phyloP scores from a whole-genome alignment of 1,140 invertebrate species.

The Prorops nasuta region DNA sequence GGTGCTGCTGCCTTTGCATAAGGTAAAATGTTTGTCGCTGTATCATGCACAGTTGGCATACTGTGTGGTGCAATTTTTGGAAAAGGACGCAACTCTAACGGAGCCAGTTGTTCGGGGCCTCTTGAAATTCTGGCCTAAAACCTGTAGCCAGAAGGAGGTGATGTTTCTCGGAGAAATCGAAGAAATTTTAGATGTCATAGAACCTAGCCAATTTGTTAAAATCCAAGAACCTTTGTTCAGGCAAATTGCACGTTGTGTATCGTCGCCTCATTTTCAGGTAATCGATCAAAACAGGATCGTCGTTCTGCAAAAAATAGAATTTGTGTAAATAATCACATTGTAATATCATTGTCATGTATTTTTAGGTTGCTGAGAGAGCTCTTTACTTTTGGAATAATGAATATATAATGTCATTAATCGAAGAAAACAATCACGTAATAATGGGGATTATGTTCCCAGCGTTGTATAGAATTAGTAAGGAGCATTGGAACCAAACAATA shows the following conservation, averaged over 20 bases:
- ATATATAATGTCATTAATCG: slow-evolving; percentile 96
- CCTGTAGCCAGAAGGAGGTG: slow-evolving; percentile 98
- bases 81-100: slow-evolving; percentile 96
- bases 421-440: slow-evolving; percentile 91
- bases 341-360: slow-evolving; percentile 31
- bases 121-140: slow-evolving; percentile 99
- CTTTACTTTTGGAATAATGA: slow-evolving; percentile 99
- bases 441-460: slow-evolving; percentile 93
- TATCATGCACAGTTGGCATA: slow-evolving; percentile 98
- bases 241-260: slow-evolving; percentile 97
- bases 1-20: slow-evolving; percentile 96
- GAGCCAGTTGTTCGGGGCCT: slow-evolving; percentile 94
- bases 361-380: slow-evolving; percentile 95
- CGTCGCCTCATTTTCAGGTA: slow-evolving; percentile 96
- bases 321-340: background rate
- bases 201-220: slow-evolving; percentile 96
- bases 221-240: slow-evolving; percentile 96
- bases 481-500: slow-evolving; percentile 99
- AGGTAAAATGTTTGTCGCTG: slow-evolving; percentile 90
- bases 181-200: slow-evolving; percentile 98
- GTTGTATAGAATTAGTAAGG: slow-evolving; percentile 96
- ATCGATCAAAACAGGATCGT: slow-evolving; percentile 6
- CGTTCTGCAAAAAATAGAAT: background rate
- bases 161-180: slow-evolving; percentile 98
- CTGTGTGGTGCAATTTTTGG: slow-evolving; percentile 99